These are phyloP conservation scores for Lithobates pipiens DNA, from an alignment of 2,797 vertebrate species.

Conservation along the genomic window DNA sequence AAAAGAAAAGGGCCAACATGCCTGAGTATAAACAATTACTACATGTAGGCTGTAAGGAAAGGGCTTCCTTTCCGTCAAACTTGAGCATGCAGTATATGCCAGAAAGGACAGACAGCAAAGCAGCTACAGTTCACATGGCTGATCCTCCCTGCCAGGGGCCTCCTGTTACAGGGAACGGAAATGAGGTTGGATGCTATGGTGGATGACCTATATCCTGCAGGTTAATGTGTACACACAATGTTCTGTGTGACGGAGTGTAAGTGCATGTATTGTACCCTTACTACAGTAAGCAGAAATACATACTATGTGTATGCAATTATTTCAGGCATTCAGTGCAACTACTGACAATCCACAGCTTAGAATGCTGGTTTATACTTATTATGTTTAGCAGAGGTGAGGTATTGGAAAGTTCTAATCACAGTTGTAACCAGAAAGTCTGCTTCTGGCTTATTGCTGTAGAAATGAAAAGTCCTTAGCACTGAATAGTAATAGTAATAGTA, in stretches of 20 bases:
- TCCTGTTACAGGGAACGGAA: slow-evolving; percentile 45
- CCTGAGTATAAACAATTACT: slow-evolving; percentile 27
- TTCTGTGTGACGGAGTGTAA: neutral
- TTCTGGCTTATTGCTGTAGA: neutral
- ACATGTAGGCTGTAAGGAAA: slow-evolving; percentile 18
- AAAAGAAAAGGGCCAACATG: slow-evolving; percentile 2
- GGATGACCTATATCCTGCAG: slow-evolving; percentile 45
- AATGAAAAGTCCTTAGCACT: neutral
- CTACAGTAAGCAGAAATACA: neutral
- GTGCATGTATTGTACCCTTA: neutral
- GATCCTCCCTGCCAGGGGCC: slow-evolving; percentile 32
- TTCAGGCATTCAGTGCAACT: neutral
- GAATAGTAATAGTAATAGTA: neutral
- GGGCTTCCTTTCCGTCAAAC: slow-evolving; percentile 19
- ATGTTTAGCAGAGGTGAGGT: neutral
- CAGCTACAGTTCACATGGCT: slow-evolving; percentile 39
- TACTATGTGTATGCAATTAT: neutral
- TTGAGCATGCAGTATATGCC: neutral
- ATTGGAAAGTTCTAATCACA: neutral
- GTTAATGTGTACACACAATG: slow-evolving; percentile 37
- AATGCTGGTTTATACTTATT: neutral
- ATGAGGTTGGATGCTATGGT: slow-evolving; percentile 35
- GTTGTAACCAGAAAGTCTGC: neutral
- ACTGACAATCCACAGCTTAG: neutral
- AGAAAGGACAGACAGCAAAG: slow-evolving; percentile 32